Evolutionary conservation across 1,140 invertebrate genomes (phyloP).

Genomic region (Lepidurus apus): DNA sequence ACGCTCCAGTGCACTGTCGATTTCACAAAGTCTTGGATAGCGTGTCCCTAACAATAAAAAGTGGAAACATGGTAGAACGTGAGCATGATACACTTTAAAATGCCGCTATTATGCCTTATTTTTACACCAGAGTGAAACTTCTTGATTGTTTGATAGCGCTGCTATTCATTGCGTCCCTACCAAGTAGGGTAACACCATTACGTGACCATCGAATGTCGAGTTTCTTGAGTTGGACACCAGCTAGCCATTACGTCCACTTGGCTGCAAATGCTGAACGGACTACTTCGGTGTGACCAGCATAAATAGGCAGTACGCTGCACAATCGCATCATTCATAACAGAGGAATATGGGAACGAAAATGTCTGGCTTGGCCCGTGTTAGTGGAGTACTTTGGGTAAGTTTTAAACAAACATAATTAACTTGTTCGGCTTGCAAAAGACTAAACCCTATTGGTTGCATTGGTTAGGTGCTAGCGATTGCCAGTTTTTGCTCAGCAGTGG

Average conservation of each 20-base stretch:
- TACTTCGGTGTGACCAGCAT: neutral
- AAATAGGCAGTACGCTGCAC: neutral
- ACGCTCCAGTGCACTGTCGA: neutral
- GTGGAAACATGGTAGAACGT: neutral
- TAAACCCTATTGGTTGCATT: neutral
- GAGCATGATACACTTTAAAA: neutral
- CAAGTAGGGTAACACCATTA: constrained; percentile 4
- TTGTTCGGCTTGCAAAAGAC: neutral
- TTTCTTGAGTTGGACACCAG: constrained; percentile 1
- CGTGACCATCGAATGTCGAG: neutral
- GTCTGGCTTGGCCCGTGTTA: neutral
- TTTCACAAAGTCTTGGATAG: constrained; percentile 6
- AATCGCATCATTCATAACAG: neutral
- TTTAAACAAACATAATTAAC: neutral
- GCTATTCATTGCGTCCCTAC: neutral
- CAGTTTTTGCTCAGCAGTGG: neutral
- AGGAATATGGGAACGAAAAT: neutral
- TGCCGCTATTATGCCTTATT: neutral
- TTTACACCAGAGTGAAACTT: neutral
- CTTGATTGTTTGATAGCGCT: neutral
- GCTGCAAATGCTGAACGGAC: constrained; percentile 9
- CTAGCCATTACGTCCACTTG: neutral
- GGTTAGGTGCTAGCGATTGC: neutral
- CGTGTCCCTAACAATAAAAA: neutral
- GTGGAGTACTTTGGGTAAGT: neutral